Conservation (phyloP, 2,888 invertebrate species). For the Drosophila borborema region DNA sequence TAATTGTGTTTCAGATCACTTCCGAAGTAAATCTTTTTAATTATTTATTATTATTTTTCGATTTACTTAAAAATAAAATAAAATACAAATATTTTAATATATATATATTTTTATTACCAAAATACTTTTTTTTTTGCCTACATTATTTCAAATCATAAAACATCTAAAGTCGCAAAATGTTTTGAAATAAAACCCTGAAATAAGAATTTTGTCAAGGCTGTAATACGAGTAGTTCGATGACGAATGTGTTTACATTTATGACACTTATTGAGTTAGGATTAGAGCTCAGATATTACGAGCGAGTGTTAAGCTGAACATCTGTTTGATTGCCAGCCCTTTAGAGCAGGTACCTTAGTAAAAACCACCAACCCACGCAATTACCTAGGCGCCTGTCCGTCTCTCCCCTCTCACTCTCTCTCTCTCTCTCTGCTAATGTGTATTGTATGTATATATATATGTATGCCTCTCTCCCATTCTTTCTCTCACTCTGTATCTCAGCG, state of each 20-base stretch:
- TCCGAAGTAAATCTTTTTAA: too few relatives aligned
- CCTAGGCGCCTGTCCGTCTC: constrained; percentile 4
- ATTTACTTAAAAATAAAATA: too few relatives aligned
- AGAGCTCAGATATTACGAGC: constrained; percentile 3
- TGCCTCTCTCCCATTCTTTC: constrained; percentile 21
- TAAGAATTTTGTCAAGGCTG: not conserved
- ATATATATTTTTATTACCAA: too few relatives aligned
- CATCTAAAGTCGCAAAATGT: not conserved
- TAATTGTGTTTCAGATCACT: too few relatives aligned
- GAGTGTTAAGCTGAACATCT: constrained; percentile 30
- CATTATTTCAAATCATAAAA: not conserved
- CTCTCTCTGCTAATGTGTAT: constrained; percentile 6
- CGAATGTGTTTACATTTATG: constrained; percentile 33
- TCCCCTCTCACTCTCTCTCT: constrained; percentile 2
- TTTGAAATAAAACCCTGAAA: not conserved
- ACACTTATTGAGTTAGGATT: constrained; percentile 36
- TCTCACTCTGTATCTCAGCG: constrained; percentile 53
- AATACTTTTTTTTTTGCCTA: too few relatives aligned
- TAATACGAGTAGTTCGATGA: constrained; percentile 2
- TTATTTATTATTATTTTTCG: too few relatives aligned
- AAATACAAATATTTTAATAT: too few relatives aligned
- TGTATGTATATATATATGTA: constrained; percentile 6
- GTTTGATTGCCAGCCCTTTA: constrained; percentile 5
- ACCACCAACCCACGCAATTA: not conserved
- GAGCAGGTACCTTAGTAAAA: constrained; percentile 14